Conservation (phyloP, 2,113 vertebrate genomes). For the Riparia riparia region DNA sequence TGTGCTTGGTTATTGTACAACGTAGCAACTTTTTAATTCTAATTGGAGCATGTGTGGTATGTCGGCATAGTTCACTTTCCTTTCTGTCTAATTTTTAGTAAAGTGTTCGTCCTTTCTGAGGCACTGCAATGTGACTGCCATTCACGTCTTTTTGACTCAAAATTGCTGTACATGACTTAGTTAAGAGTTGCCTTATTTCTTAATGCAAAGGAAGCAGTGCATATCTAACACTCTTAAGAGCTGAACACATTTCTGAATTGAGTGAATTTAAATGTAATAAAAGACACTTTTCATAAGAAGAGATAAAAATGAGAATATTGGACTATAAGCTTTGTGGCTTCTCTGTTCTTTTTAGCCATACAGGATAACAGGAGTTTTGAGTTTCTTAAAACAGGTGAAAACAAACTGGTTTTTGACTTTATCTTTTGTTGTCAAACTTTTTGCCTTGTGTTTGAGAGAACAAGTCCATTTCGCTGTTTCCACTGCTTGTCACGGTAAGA, state of each 20-base stretch:
- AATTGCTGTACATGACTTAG: not conserved
- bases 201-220: not conserved
- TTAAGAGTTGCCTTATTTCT: constrained; percentile 32
- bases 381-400: not conserved
- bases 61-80: not conserved
- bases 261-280: constrained; percentile 41
- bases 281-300: not conserved
- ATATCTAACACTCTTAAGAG: not conserved
- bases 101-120: not conserved
- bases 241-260: not conserved
- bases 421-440: not conserved
- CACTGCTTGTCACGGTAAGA: not conserved
- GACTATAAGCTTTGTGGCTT: not conserved
- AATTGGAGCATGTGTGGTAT: not conserved
- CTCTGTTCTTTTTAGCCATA: not conserved
- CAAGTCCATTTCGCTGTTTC: not conserved
- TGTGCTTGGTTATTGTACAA: not conserved
- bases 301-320: constrained; percentile 13
- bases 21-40: not conserved
- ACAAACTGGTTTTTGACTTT: not conserved
- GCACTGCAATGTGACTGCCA: not conserved
- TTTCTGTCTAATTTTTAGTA: not conserved
- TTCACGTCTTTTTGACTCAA: constrained; percentile 3
- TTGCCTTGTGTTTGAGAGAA: not conserved
- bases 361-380: not conserved